phyloP scores from a whole-genome alignment of 2,888 invertebrate genomes.

The Brachycybe producta region DNA sequence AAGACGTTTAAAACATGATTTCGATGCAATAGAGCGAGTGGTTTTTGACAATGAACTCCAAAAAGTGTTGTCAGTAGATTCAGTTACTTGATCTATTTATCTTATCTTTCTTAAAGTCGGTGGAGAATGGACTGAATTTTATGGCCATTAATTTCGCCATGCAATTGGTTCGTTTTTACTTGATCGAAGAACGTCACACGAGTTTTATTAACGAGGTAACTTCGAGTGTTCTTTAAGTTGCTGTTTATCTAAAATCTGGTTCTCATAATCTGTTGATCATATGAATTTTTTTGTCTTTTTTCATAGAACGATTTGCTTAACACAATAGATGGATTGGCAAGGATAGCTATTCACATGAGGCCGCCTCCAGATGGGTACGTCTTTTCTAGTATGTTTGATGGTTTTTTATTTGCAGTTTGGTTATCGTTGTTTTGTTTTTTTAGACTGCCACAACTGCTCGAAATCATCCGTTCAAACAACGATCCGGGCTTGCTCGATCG shows the following conservation, averaged over 20 bases:
- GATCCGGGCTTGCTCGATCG: constrained; percentile 66
- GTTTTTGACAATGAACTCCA: no score
- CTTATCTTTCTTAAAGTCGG: constrained; percentile 37
- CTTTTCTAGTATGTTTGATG: background rate
- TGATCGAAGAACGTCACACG: constrained; percentile 64
- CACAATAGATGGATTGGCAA: constrained; percentile 68
- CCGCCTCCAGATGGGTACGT: constrained; percentile 60
- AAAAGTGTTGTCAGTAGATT: no score
- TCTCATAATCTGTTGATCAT: no score
- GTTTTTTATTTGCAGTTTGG: background rate
- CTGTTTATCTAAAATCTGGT: constrained; percentile 10
- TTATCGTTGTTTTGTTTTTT: constrained; percentile 5
- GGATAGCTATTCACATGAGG: constrained; percentile 55
- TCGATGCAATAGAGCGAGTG: no score
- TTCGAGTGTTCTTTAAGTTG: background rate
- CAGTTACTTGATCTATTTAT: no score
- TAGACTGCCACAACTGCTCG: constrained; percentile 59
- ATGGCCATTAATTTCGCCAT: constrained; percentile 78
- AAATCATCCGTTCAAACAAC: constrained; percentile 60
- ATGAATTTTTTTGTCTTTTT: no score
- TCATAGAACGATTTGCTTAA: constrained; percentile 60
- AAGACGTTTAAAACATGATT: no score
- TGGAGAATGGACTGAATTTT: constrained; percentile 51
- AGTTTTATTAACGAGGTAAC: constrained; percentile 53
- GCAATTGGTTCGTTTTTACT: constrained; percentile 70